A percentile compares a stretch with the other conserved stretches of the same genome.
Evolutionary conservation across 2,888 invertebrate species (phyloP).

Genomic region (Patella ulyssiponensis): DNA sequence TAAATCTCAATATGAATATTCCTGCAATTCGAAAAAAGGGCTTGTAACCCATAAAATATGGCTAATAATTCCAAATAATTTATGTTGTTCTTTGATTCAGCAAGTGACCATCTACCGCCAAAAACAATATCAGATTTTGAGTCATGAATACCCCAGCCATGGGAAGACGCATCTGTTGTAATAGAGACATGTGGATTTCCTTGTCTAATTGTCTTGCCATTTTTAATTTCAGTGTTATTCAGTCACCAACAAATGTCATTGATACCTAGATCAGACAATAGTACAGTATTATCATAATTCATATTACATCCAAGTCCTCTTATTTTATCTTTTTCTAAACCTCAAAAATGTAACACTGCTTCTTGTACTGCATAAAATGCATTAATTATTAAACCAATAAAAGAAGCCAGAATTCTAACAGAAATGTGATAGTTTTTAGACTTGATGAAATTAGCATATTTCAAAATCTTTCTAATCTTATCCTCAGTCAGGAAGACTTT

Average conservation of each 20-base stretch:
- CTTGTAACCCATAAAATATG: background rate
- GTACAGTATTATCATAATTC: background rate
- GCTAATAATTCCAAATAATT: background rate
- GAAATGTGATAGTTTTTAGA: background rate
- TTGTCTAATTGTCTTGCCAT: background rate
- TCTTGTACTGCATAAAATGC: slow-evolving; percentile 20
- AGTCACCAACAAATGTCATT: background rate
- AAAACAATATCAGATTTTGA: too few relatives aligned
- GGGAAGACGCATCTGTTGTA: background rate
- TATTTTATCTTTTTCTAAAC: background rate
- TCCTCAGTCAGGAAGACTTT: background rate
- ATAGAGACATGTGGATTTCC: background rate
- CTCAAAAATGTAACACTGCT: background rate
- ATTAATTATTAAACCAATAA: slow-evolving; percentile 19
- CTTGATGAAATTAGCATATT: background rate
- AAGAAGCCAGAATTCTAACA: slow-evolving; percentile 11
- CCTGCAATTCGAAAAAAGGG: background rate
- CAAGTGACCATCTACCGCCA: background rate
- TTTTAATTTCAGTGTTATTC: background rate
- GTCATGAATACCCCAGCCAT: background rate
- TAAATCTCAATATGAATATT: background rate
- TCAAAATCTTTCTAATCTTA: background rate
- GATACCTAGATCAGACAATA: too few relatives aligned
- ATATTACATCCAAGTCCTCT: background rate
- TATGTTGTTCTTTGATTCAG: background rate